Evolutionary conservation across 2,113 vertebrate genomes (phyloP), one percentile per base, ranked within the genome.

Genomic region (Dascyllus trimaculatus): DNA sequence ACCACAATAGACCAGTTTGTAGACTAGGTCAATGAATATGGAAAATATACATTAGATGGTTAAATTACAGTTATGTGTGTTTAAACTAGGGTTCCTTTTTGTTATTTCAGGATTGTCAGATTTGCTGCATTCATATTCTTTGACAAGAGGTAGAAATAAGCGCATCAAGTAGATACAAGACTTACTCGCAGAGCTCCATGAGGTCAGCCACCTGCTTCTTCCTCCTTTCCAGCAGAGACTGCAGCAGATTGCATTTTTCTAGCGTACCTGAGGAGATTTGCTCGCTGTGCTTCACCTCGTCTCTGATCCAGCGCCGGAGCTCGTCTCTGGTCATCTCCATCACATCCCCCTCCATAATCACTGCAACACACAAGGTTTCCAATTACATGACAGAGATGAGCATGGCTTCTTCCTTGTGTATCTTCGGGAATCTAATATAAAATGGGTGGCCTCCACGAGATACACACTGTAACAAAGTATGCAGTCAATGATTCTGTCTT

Each of bases 141-240:
- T 43, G 6, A n/a, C 8, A 56, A 61, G 40, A 73, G 1, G 22
- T 14, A 58, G 29, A 15, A 35, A 43, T 19, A 26, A 26, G 4
- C 46, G 53, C 1, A 60, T 0, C 19, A 15, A 9, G 32, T 15
- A 46, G 14, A 53, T 9, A 10, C 5, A 22, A 19, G 1, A 89
- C 92, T 92, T 40, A 95, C 94, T 90, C 8, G 58, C 32, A 86
- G 22, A 89, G 90, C 61, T 59, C 81, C 32, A 82, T 48, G 24
- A 93, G 48, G 4, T 26, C 38, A 0, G 29, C 21, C 0, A 48
- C 56, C 62, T 80, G 89, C 11, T 53, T 62, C 14, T 89, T 48
- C 22, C 78, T 90, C 21, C 11, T 78, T 38, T 92, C 80, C 66
- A 93, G 32, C 56, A 92, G 63, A 13, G 56, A 64, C 22, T 85